A percentile compares a stretch with the other conserved stretches of the same genome.
phyloP scores from a whole-genome alignment of 1,140 invertebrate species.

The Pogonus chalceus region DNA sequence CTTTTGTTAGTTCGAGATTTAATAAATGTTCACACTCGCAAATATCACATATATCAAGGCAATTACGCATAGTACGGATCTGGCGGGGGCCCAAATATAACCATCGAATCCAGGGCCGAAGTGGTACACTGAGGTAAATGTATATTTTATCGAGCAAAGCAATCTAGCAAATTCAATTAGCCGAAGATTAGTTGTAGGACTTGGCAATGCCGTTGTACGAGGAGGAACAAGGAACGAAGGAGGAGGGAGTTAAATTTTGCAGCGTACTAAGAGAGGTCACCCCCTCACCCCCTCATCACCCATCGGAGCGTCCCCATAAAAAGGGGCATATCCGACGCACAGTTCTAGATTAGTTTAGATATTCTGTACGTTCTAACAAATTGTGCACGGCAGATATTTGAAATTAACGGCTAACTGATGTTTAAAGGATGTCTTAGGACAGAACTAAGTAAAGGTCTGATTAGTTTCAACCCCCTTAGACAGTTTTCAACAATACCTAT shows the following conservation, averaged over 20 bases:
- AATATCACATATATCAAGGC: no score
- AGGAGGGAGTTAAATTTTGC: background rate
- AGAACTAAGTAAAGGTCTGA: no score
- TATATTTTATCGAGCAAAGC: slow-evolving; percentile 35
- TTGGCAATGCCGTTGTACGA: background rate
- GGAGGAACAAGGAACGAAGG: background rate
- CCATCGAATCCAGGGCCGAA: background rate
- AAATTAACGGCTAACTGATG: background rate
- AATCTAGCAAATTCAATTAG: slow-evolving; percentile 36
- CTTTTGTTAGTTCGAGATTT: background rate
- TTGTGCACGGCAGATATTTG: background rate
- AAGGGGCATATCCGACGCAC: background rate
- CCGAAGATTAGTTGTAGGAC: slow-evolving; percentile 33
- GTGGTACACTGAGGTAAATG: slow-evolving; percentile 25
- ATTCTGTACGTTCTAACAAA: slow-evolving; percentile 1
- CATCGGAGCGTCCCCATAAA: background rate
- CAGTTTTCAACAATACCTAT: no score
- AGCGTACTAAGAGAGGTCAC: background rate
- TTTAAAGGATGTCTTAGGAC: background rate
- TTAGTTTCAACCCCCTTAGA: no score
- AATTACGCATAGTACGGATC: background rate
- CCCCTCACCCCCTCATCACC: no score
- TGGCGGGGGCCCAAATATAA: background rate
- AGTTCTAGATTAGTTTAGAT: slow-evolving; percentile 6
- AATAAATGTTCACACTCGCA: no score